Base-by-base conservation (phyloP, 2,113 vertebrate species). In the Aythya baeri region DNA sequence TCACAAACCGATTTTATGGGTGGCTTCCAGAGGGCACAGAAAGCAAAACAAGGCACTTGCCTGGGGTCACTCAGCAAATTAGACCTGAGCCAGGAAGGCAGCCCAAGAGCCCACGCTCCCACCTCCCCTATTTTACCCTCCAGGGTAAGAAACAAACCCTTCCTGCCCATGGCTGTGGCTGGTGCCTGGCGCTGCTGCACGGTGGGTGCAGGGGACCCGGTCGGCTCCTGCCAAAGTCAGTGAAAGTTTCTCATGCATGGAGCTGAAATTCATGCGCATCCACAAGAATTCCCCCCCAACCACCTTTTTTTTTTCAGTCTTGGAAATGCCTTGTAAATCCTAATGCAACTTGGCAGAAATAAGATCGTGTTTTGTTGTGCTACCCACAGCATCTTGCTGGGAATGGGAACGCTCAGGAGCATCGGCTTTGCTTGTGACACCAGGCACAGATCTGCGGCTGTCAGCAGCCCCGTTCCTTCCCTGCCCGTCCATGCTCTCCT, bases 141-240 rank as follows among this genome's bases (percentile, higher is more conserved):
- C 21, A 4, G 50, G 29, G 44, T 44, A 44, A 44, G 7, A 44
- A 44, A 7, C 15, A 44, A 50, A 7, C 9, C 5, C 6, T 43
- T 57, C 23, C 50, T 13, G 26, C 52, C 25, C 32, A 17, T 32
- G n/a, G 58, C 58, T 61, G 58, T 10, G 13, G n/a, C 17, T 32
- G 13, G n/a, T 52, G 50, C 50, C 23, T 23, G 50, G 50, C 23
- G 3, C 63, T 17, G 36, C 4, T 9, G 65, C 32, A 21, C 6
- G 0, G 79, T 9, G 22, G 4, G 32, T 2, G 6, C 87, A 2
- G 46, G 31, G 71, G 8, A 38, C 36, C 55, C 3, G 2, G 1
- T 13, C n/a, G 43, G 57, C 66, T 90, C 50, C 73, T 3, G 5
- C 2, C 7, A 6, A 15, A 26, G 23, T 38, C 36, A 65, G n/a